Percentiles rank a stretch among this genome's conserved stretches.
Evolutionary conservation across 2,113 vertebrate genomes (phyloP).

Genomic region (Micromys minutus): DNA sequence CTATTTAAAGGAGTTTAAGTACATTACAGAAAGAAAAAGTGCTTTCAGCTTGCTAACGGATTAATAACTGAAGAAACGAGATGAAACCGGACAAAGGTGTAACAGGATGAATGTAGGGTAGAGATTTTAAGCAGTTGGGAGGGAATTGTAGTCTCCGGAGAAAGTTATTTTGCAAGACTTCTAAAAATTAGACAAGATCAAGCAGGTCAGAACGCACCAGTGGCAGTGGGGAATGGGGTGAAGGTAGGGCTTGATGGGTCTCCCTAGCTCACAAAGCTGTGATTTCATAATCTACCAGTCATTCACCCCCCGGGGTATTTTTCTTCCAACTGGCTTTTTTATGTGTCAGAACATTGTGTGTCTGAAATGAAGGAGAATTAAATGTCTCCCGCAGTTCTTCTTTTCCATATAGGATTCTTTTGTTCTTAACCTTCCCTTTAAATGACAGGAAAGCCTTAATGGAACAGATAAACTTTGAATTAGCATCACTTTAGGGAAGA

Average conservation of each 20-base stretch:
- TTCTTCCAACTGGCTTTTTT: conserved; percentile 59
- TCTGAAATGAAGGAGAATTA: conserved; percentile 61
- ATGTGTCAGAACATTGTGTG: conserved; percentile 62
- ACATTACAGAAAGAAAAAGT: conserved; percentile 10
- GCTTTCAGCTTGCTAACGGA: conserved; percentile 38
- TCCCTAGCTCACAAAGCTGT: neutral
- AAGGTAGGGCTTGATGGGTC: conserved; percentile 38
- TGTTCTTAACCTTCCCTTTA: conserved; percentile 56
- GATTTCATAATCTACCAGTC: conserved; percentile 68
- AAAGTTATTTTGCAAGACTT: conserved; percentile 39
- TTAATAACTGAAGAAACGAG: conserved; percentile 47
- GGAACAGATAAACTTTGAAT: conserved; percentile 63
- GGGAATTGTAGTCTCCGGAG: conserved; percentile 55
- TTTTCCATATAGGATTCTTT: conserved; percentile 4
- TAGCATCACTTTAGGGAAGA: conserved; percentile 53
- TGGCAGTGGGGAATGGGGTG: conserved; percentile 58
- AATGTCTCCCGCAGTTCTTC: conserved; percentile 49
- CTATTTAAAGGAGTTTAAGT: conserved; percentile 46
- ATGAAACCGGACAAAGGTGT: conserved; percentile 55
- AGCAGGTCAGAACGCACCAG: conserved; percentile 61
- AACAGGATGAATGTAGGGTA: conserved; percentile 55
- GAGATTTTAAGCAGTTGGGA: conserved; percentile 56
- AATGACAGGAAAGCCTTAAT: conserved; percentile 47
- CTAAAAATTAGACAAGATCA: conserved; percentile 57
- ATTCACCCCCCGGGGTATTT: conserved; percentile 39